A percentile compares a stretch with the other conserved stretches of the same genome.
phyloP scores from a whole-genome alignment of 2,888 invertebrate species.

The Nephrotoma appendiculata region DNA sequence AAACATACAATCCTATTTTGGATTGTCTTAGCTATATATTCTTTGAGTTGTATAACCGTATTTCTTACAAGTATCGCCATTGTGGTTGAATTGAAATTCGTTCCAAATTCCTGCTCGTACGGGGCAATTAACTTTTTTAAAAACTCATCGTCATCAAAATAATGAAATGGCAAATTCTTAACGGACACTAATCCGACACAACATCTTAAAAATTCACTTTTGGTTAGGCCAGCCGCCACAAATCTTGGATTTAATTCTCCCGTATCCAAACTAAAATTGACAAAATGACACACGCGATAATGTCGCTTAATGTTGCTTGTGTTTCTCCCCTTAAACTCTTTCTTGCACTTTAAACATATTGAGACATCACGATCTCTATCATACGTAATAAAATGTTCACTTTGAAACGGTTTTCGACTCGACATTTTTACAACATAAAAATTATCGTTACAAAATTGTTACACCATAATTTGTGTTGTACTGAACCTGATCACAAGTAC shows the following conservation, averaged over 20 bases:
- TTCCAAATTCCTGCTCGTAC: conserved; percentile 5
- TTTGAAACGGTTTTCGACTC: background rate
- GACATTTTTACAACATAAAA: background rate
- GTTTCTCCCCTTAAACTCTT: background rate
- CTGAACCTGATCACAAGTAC: background rate
- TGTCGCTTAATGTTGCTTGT: background rate
- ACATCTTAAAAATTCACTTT: conserved; percentile 8
- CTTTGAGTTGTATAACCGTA: background rate
- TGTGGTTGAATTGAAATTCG: conserved; percentile 5
- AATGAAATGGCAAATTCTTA: conserved; percentile 8
- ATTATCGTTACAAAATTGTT: background rate
- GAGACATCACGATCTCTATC: background rate
- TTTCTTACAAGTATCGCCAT: background rate
- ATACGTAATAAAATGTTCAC: background rate
- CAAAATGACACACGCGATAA: background rate
- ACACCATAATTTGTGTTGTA: background rate
- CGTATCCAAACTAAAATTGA: background rate
- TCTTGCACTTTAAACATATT: background rate
- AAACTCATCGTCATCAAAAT: conserved; percentile 6
- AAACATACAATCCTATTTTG: conserved; percentile 9
- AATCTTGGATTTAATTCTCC: background rate
- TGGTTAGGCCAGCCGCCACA: background rate
- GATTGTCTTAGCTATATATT: conserved; percentile 7
- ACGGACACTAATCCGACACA: conserved; percentile 6
- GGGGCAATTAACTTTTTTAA: conserved; percentile 8